A percentile compares a stretch with the other conserved stretches of the same genome.
phyloP scores from a whole-genome alignment of 2,888 invertebrate species.

The Zygaena filipendulae region DNA sequence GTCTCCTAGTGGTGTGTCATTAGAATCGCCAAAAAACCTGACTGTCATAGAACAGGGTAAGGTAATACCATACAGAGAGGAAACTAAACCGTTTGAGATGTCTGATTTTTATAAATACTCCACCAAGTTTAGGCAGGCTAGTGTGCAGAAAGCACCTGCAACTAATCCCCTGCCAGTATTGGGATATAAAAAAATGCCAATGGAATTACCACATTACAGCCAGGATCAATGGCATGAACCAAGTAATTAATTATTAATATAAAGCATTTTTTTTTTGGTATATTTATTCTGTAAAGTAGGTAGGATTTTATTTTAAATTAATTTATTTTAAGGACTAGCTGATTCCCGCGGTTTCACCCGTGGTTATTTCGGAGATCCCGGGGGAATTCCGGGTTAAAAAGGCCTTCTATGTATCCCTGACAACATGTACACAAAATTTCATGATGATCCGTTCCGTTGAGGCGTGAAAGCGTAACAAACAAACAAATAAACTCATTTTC shows the following conservation, averaged over 20 bases:
- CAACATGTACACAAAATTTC: too few relatives aligned
- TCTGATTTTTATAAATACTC: conserved; percentile 98
- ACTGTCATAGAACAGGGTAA: conserved; percentile 89
- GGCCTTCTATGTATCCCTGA: too few relatives aligned
- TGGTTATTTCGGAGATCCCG: too few relatives aligned
- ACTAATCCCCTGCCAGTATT: conserved; percentile 33
- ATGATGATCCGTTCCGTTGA: too few relatives aligned
- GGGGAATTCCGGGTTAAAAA: too few relatives aligned
- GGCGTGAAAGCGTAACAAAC: too few relatives aligned
- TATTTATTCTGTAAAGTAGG: conserved; percentile 7
- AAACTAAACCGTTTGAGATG: conserved; percentile 97
- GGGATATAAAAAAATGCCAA: conserved; percentile 53
- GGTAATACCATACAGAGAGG: conserved; percentile 92
- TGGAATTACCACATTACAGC: conserved; percentile 49
- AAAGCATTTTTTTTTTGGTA: not conserved
- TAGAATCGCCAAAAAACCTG: conserved; percentile 84
- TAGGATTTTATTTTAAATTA: too few relatives aligned
- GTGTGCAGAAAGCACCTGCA: conserved; percentile 32
- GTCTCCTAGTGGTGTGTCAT: conserved; percentile 63
- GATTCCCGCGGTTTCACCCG: too few relatives aligned
- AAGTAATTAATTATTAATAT: conserved; percentile 28
- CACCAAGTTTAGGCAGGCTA: conserved; percentile 84
- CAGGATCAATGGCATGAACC: conserved; percentile 55
- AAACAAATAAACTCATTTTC: too few relatives aligned
- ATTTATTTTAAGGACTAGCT: too few relatives aligned